These are phyloP conservation scores for Athene cunicularia DNA, from an alignment of 2,113 vertebrate species.

Conservation along the genomic window DNA sequence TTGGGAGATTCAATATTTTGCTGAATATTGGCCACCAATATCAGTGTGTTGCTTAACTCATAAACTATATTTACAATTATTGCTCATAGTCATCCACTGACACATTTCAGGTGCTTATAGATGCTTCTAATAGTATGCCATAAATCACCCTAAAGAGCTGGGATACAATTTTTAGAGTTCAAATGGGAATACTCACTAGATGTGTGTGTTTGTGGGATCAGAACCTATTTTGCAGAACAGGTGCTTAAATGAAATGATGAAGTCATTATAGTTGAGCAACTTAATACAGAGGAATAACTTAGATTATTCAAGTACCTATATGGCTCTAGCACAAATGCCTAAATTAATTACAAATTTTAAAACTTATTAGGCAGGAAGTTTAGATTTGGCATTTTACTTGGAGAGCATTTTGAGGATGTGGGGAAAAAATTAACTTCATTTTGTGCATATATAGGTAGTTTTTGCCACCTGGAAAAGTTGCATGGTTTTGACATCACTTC, in stretches of 20 bases:
- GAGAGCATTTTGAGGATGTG: not conserved
- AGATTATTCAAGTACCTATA: constrained; percentile 27
- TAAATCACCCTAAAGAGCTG: constrained; percentile 57
- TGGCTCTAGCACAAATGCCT: constrained; percentile 3
- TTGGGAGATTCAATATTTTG: constrained; percentile 21
- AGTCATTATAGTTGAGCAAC: constrained; percentile 45
- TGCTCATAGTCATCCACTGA: constrained; percentile 41
- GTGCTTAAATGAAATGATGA: constrained; percentile 64
- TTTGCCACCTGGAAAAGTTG: constrained; percentile 33
- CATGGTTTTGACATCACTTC: constrained; percentile 33
- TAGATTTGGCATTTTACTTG: constrained; percentile 27
- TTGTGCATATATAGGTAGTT: not conserved
- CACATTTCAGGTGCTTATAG: constrained; percentile 49
- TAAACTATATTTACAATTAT: constrained; percentile 62
- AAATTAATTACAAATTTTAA: constrained; percentile 56
- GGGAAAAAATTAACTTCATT: not conserved
- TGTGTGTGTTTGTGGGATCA: constrained; percentile 39
- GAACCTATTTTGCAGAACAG: constrained; percentile 65
- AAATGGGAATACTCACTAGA: constrained; percentile 58
- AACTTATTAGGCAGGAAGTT: constrained; percentile 42
- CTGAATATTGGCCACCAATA: not conserved
- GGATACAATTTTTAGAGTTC: constrained; percentile 55
- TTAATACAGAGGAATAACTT: constrained; percentile 53
- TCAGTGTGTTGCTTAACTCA: constrained; percentile 18
- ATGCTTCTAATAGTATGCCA: not conserved